Base-by-base conservation (phyloP, 2,888 invertebrate genomes). In the Cordilura impudica region DNA sequence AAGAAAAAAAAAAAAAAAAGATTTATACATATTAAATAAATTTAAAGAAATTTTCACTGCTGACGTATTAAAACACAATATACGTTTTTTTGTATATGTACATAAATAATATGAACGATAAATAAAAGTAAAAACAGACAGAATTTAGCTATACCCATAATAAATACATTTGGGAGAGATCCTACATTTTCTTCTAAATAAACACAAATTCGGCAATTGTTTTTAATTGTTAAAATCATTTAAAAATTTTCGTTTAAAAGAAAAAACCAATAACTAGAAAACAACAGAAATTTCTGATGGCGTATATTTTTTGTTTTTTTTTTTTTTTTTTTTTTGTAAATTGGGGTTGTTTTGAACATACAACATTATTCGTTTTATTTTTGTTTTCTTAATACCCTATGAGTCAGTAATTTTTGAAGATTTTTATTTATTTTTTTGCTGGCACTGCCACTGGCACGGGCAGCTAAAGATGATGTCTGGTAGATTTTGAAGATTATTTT, bases 331-430 rank as follows among this genome's bases (percentile, higher is more conserved):
- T n/a, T n/a, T n/a, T n/a, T n/a, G n/a, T 12, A 35, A 35, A 35
- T 35, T 35, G 12, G 35, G 35, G 35, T 35, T 35, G 35, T 35
- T 35, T 35, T 2, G 12, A 39, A n/a, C 35, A 39, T n/a, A 39
- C 14, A n/a, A n/a, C n/a, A 39, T 12, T 39, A n/a, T 39, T 39
- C n/a, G 35, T 39, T 39, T 39, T 4, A n/a, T 39, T 39, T 39
- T 39, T 39, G 10, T 39, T 35, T 31, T 35, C 12, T 35, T 61
- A 47, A 61, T 49, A 51, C 14, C 31, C 63, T 63, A 49, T 63
- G 63, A 63, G 49, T 63, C 63, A 63, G 63, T 35, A 21, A n/a
- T 2, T 39, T 31, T 31, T 31, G 31, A 10, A 31, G 31, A 10
- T 10, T 31, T 31, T 31, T 4, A 2, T 51, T 51, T 23, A 10